phyloP scores from a whole-genome alignment of 2,113 vertebrate genomes.

The Hippoglossus stenolepis region DNA sequence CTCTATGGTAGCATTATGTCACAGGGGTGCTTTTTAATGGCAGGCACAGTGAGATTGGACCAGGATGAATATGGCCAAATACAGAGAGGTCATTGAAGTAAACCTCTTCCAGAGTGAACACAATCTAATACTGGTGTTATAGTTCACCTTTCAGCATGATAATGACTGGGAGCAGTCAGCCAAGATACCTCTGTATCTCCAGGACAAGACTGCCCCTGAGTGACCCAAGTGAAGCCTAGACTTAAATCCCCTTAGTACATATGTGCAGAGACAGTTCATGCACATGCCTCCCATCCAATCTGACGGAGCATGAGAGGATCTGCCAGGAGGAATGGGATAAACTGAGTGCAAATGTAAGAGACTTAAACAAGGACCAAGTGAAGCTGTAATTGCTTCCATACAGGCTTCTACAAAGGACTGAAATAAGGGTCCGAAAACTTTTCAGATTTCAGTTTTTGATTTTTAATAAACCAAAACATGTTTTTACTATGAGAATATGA shows the following conservation, averaged over 20 bases:
- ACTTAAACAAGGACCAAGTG: too few species aligned
- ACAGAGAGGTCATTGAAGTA: too few species aligned
- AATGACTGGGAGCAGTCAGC: neutral
- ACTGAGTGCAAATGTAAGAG: neutral
- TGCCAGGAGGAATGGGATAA: neutral
- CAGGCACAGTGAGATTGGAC: too few species aligned
- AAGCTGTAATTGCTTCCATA: too few species aligned
- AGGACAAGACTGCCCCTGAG: neutral
- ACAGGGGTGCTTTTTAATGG: too few species aligned
- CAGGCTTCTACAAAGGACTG: too few species aligned
- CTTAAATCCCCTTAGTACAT: neutral
- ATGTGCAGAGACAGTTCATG: neutral
- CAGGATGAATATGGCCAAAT: too few species aligned
- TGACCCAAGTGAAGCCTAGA: neutral
- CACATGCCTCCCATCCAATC: neutral
- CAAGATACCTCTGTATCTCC: neutral
- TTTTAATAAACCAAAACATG: neutral
- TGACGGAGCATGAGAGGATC: neutral
- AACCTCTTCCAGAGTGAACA: too few species aligned
- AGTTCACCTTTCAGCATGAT: neutral
- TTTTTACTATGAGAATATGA: neutral
- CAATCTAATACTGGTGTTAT: neutral
- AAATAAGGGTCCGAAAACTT: too few species aligned
- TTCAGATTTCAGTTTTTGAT: too few species aligned
- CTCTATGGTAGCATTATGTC: too few species aligned